Evolutionary conservation across 2,888 invertebrate species (phyloP), one percentile per base, ranked within the genome.

Genomic region (Cheilosia scutellata): DNA sequence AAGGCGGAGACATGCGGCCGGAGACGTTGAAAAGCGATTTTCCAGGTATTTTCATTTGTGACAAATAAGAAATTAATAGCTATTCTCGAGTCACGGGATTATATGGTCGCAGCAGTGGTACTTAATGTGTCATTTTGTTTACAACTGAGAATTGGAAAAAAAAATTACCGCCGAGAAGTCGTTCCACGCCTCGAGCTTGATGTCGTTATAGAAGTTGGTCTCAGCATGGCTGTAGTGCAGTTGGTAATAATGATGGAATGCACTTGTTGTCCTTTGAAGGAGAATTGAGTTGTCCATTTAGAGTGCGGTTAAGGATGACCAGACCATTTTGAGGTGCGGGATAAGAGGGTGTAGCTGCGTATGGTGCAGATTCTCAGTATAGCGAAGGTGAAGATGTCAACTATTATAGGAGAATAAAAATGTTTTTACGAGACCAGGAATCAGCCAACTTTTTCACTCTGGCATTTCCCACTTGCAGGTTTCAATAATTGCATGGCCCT

Each of bases 41-140:
- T 82, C 86, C 76, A 77, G 68, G 76, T 77, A 86, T 77, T 82
- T 87, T 87, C 82, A 82, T 78, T 78, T 87, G 78, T 87, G 87
- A 87, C 87, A 87, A 87, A 87, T 87, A 74, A 72, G 82, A 87
- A 87, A 82, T 87, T 87, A 87, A 87, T 87, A 82, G 87, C 33
- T 55, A 49, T 44, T 71, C 71, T 70, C 49, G 60, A 65, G 71
- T 58, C 40, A 5, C 71, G 55, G 37, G 65, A 71, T 79, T 82
- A 74, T 71, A 79, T 79, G 49, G 65, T 71, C 31, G n/a, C 44
- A 16, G 75, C 47, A 58, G 31, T 66, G 55, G 60, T 76, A 63
- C 76, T 86, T 82, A 72, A 68, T 76, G 77, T 86, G 82, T 86
- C 82, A 77, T 82, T 82, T 82, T 62, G 82, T 82, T 86, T 66